A percentile compares a stretch with the other conserved stretches of the same genome.
Evolutionary conservation across 2,888 invertebrate species (phyloP).

Genomic region (Thelaira solivaga): DNA sequence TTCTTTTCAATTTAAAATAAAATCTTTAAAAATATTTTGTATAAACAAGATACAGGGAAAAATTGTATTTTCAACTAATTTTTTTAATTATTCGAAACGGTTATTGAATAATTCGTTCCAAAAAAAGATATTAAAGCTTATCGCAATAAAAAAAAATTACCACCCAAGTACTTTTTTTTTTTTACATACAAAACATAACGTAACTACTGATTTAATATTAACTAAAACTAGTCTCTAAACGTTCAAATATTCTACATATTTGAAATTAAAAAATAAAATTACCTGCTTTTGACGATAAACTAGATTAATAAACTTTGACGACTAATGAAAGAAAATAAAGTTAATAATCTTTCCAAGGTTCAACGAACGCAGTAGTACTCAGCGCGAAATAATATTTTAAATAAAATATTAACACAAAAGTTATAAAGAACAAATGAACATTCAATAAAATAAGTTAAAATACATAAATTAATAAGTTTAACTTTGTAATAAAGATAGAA

Average conservation of each 20-base stretch:
- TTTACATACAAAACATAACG: not conserved
- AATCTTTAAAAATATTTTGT: too few species aligned
- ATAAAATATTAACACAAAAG: too few species aligned
- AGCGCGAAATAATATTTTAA: not conserved
- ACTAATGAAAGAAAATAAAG: conserved; percentile 43
- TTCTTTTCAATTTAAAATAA: too few species aligned
- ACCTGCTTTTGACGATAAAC: conserved; percentile 54
- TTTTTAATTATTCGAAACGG: not conserved
- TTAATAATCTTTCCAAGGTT: conserved; percentile 6
- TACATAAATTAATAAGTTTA: too few species aligned
- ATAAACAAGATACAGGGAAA: not conserved
- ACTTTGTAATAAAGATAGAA: too few species aligned
- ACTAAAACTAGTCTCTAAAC: conserved; percentile 20
- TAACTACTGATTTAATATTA: not conserved
- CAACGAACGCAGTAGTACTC: not conserved
- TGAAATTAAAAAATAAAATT: conserved; percentile 33
- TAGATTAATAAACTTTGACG: conserved; percentile 56
- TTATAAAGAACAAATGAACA: too few species aligned
- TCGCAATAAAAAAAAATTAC: not conserved
- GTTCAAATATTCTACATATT: conserved; percentile 31
- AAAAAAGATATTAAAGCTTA: not conserved
- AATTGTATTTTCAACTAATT: not conserved
- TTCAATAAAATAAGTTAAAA: too few species aligned
- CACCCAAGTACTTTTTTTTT: not conserved
- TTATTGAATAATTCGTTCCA: not conserved